These are phyloP conservation scores for Achlya flavicornis DNA, from an alignment of 2,888 invertebrate species.

Conservation along the genomic window DNA sequence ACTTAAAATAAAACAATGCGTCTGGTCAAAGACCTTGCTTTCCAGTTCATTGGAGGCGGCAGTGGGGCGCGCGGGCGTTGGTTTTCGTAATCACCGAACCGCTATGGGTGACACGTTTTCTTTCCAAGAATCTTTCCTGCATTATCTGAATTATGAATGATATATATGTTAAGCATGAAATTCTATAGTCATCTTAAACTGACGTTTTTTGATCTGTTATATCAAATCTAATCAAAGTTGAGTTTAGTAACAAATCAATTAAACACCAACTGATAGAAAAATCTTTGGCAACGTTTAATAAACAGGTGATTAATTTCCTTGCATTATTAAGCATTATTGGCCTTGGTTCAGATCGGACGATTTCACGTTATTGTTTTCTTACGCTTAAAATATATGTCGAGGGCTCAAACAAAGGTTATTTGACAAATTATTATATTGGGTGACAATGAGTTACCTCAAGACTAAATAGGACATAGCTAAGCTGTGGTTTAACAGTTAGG, in stretches of 20 bases:
- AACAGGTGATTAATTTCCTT: constrained; percentile 66
- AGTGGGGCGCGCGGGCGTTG: constrained; percentile 71
- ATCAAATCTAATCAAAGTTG: background rate
- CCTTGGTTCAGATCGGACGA: constrained; percentile 75
- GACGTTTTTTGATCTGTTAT: background rate
- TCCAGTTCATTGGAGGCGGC: constrained; percentile 78
- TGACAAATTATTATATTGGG: constrained; percentile 52
- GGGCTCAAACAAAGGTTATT: constrained; percentile 76
- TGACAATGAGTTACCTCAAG: constrained; percentile 43
- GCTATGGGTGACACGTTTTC: constrained; percentile 72
- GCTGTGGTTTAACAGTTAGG: background rate
- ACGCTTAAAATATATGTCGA: constrained; percentile 80
- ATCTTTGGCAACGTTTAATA: constrained; percentile 56
- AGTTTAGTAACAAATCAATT: constrained; percentile 33
- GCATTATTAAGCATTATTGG: constrained; percentile 57
- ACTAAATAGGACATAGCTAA: constrained; percentile 22
- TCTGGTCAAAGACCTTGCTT: constrained; percentile 79
- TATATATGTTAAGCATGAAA: background rate
- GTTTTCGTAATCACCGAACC: constrained; percentile 67
- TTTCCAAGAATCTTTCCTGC: constrained; percentile 42
- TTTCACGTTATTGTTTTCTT: constrained; percentile 82
- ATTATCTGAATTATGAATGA: constrained; percentile 34
- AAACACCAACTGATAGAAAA: constrained; percentile 23
- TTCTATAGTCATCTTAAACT: background rate
- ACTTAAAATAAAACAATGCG: constrained; percentile 75